These are phyloP conservation scores for Eretmodus cyanostictus DNA, from an alignment of 2,113 vertebrate species.

Conservation along the genomic window DNA sequence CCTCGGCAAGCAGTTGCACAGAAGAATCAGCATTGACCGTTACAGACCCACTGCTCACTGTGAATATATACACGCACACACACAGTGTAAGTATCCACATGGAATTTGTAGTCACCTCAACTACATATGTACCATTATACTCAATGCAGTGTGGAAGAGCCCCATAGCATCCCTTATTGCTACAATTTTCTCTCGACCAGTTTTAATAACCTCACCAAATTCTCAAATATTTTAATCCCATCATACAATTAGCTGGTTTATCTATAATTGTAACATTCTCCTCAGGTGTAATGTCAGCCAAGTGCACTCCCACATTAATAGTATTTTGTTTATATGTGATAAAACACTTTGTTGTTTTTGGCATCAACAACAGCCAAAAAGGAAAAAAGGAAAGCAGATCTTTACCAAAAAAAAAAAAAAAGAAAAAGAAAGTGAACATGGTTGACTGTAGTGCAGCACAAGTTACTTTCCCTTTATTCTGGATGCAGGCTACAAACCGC, in stretches of 20 bases:
- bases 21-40: constrained; percentile 88
- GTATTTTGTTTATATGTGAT: neutral
- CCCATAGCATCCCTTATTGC: neutral
- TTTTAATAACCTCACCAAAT: neutral
- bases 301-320: neutral
- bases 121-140: neutral
- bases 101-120: neutral
- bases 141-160: neutral
- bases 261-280: neutral
- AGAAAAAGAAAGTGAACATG: fast-evolving
- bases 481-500: neutral
- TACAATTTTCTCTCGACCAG: neutral
- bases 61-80: neutral
- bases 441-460: fast-evolving
- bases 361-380: fast-evolving
- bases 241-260: neutral
- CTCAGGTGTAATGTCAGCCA: neutral
- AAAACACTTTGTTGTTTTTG: neutral
- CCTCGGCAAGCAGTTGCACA: constrained; percentile 87
- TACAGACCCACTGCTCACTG: constrained; percentile 91
- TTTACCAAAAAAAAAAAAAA: fast-evolving
- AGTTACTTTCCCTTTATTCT: neutral
- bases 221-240: neutral
- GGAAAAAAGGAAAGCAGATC: neutral
- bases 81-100: neutral